Conservation (phyloP, 2,113 vertebrate genomes). For the Ceuthmochares aereus region DNA sequence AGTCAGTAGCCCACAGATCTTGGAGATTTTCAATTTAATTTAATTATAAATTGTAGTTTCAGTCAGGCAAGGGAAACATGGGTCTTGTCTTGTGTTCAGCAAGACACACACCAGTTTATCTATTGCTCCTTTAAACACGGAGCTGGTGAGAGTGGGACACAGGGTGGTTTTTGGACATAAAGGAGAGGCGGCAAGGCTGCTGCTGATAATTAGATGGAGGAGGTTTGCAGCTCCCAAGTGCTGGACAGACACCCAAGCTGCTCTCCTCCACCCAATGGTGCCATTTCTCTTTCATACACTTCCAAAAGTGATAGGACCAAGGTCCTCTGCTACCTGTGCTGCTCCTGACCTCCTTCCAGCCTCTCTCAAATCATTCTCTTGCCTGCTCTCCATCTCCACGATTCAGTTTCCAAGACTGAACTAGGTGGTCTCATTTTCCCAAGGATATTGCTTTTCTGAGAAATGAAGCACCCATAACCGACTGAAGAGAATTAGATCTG, state of each 20-base stretch:
- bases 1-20: not conserved
- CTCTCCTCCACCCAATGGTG: not conserved
- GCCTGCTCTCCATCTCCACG: not conserved
- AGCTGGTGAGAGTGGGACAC: fast-evolving
- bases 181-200: not conserved
- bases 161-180: not conserved
- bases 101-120: not conserved
- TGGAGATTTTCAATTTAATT: not conserved
- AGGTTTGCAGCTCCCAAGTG: not conserved
- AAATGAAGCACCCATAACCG: not conserved
- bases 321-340: not conserved
- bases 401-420: not conserved
- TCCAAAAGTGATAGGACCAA: not conserved
- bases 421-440: not conserved
- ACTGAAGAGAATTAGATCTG: not conserved
- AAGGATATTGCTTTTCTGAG: not conserved
- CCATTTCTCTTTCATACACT: not conserved
- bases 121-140: fast-evolving
- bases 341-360: not conserved
- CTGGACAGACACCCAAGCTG: not conserved
- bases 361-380: no score
- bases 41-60: not conserved
- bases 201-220: not conserved
- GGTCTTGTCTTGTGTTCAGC: not conserved
- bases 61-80: not conserved